Evolutionary conservation across 2,113 vertebrate species (phyloP).

Genomic region (Forbesichthys agassizii): DNA sequence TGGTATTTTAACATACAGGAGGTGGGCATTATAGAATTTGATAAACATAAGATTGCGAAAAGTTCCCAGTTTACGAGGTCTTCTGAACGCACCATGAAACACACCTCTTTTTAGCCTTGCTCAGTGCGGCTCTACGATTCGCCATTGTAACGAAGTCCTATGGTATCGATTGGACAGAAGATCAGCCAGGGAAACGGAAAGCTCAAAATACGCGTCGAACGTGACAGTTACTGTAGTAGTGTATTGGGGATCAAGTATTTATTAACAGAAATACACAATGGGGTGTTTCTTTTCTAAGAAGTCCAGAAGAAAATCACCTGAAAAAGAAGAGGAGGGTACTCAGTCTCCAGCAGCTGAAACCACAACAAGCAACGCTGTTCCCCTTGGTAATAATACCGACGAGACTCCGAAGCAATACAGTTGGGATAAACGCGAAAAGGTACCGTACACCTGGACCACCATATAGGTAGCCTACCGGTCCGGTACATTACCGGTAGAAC

Average conservation of each 20-base stretch:
- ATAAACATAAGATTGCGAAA: neutral
- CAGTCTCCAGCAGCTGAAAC: conserved; percentile 53
- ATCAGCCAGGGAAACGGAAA: conserved; percentile 69
- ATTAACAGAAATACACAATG: conserved; percentile 54
- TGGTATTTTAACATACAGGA: no score
- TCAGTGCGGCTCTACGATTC: conserved; percentile 43
- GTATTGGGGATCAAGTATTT: conserved; percentile 18
- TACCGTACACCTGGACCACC: conserved; percentile 20
- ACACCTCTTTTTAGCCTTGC: conserved; percentile 16
- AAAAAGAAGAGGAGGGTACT: conserved; percentile 65
- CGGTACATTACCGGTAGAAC: no score
- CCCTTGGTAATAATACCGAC: conserved; percentile 71
- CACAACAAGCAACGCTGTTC: conserved; percentile 61
- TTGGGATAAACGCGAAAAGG: conserved; percentile 85
- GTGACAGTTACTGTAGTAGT: conserved; percentile 1
- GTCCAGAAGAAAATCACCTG: conserved; percentile 74
- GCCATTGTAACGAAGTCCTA: conserved; percentile 32
- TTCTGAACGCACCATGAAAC: neutral
- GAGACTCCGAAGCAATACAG: conserved; percentile 82
- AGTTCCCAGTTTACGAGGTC: neutral
- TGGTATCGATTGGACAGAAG: conserved; percentile 63
- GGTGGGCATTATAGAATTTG: neutral
- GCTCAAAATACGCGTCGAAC: conserved; percentile 18
- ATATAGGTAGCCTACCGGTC: neutral
- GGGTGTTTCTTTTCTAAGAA: conserved; percentile 83